Base-by-base conservation (phyloP, 37 sponge, comb jelly and placozoan species). In the Petrosia ficiformis region DNA sequence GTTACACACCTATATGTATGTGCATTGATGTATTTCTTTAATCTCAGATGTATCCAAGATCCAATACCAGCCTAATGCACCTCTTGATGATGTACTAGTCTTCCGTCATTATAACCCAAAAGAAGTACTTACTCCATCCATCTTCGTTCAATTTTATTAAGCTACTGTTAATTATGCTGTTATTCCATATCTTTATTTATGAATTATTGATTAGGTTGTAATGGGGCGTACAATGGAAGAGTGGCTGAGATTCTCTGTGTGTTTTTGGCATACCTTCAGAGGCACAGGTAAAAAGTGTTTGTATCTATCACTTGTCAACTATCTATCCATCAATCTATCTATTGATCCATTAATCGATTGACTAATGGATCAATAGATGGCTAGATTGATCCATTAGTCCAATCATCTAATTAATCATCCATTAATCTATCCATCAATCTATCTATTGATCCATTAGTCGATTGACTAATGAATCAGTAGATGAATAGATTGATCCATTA, bases 241-340 rank as follows among this genome's bases (percentile, higher is more conserved):
- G 30, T 88, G 89, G 89, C 78, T 88, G 21, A 73, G 89, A 11
- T 88, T 82, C 79, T 88, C 83, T 42, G 89, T 82, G 58, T 88
- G 89, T 74, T 88, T 77, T 67, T 88, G 89, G 89, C 89, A 88
- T 79, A 88, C 83, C 24, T 88, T 88, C 70, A 64, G 89, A 33
- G 89, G 89, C 28, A 88, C 89, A 38, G 89, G 89, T 87, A 63
- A 76, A 71, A 0, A 1, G 2, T 77, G 65, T 1, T 16, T 10
- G 39, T 3, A 5, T 24, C 37, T 68, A 3, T 31, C 19, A 16
- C 14, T 19, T 48, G 8, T 48, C 8, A 48, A 19, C 14, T 19
- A 48, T 48, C n/a, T n/a, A n/a, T n/a, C n/a, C n/a, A n/a, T n/a
- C n/a, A n/a, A n/a, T n/a, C n/a, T n/a, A n/a, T n/a, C n/a, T n/a